Conservation (phyloP, 2,888 invertebrate genomes). For the Mesodorylaimus sp. region DNA sequence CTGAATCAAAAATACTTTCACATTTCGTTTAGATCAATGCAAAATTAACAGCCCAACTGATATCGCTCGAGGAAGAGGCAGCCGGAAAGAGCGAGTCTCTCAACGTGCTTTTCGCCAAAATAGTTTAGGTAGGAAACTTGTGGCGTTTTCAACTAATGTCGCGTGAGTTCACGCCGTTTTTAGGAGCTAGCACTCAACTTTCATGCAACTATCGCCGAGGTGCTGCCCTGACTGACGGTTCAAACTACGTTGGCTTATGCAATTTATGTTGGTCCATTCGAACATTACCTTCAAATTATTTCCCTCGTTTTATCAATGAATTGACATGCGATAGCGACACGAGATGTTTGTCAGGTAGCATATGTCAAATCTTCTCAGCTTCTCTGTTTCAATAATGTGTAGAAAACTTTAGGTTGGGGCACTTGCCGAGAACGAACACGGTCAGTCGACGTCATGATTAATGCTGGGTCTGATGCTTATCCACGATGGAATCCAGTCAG, state of each 20-base stretch:
- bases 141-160: too few relatives aligned
- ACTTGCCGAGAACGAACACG: background rate
- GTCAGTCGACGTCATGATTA: background rate
- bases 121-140: too few relatives aligned
- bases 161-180: too few relatives aligned
- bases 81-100: too few relatives aligned
- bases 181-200: background rate
- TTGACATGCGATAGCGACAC: background rate
- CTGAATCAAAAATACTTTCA: too few relatives aligned
- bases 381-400: too few relatives aligned
- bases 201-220: background rate
- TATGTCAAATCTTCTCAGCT: background rate
- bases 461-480: background rate
- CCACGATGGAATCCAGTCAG: background rate
- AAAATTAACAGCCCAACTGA: too few relatives aligned
- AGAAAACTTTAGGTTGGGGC: background rate
- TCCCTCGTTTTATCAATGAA: background rate
- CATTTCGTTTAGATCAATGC: too few relatives aligned
- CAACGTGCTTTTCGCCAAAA: too few relatives aligned
- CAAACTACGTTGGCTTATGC: background rate
- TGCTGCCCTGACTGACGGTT: background rate
- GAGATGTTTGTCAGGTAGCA: background rate
- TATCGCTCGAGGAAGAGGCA: too few relatives aligned
- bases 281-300: background rate
- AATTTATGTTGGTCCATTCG: background rate